Percentiles rank a stretch among this genome's conserved stretches.
Evolutionary conservation across 2,888 invertebrate genomes (phyloP).

Genomic region (Nephrotoma guestfalica): DNA sequence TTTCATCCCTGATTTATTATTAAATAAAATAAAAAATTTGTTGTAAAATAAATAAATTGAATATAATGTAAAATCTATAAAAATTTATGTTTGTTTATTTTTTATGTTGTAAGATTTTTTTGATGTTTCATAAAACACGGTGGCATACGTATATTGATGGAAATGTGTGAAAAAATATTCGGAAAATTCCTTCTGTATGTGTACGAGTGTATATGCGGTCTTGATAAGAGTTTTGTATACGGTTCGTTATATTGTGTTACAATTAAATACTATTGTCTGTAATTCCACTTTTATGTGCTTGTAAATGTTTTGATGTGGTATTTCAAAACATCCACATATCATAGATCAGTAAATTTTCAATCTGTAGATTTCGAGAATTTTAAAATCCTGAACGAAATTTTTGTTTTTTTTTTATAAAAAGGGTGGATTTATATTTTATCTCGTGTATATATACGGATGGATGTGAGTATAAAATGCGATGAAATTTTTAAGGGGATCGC

Average conservation of each 20-base stretch:
- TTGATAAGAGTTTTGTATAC: not conserved
- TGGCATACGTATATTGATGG: not conserved
- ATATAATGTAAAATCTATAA: not conserved
- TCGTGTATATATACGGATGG: not conserved
- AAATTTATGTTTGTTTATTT: not conserved
- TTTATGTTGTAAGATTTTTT: not conserved
- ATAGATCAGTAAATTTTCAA: not conserved
- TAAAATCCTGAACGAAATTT: not conserved
- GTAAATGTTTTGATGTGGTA: constrained; percentile 4
- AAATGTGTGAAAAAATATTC: not conserved
- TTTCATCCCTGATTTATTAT: not conserved
- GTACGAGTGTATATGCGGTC: not conserved
- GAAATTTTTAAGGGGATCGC: not conserved
- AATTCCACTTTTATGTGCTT: not conserved
- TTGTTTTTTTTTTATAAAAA: not conserved
- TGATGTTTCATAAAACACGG: not conserved
- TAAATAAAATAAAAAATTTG: not conserved
- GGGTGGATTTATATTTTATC: not conserved
- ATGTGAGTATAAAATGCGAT: not conserved
- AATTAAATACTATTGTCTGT: not conserved
- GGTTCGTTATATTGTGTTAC: not conserved
- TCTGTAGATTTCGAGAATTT: not conserved
- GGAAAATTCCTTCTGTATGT: not conserved
- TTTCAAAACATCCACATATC: constrained; percentile 4
- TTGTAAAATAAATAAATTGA: not conserved